These are phyloP conservation scores for Sebastes melanostomus DNA, from an alignment of 2,797 vertebrate species.

Conservation along the genomic window DNA sequence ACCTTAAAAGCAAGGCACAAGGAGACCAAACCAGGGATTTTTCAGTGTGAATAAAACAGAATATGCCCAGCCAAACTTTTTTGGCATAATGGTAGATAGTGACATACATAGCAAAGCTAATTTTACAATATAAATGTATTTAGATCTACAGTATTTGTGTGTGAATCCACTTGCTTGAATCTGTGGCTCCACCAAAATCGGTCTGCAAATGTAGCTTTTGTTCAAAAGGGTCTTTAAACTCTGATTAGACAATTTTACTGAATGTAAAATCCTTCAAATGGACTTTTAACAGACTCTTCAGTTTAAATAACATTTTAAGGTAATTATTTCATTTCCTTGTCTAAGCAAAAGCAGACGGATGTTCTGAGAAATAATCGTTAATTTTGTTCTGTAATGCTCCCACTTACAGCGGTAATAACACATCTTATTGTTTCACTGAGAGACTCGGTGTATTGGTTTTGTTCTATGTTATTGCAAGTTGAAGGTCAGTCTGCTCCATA, in stretches of 20 bases:
- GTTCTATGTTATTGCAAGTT: conserved; percentile 25
- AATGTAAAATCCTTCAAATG: conserved; percentile 5
- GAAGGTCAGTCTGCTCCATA: conserved; percentile 48
- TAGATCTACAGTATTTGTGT: background rate
- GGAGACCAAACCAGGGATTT: background rate
- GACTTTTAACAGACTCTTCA: conserved; percentile 19
- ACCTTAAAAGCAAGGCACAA: background rate
- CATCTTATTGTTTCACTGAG: conserved; percentile 29
- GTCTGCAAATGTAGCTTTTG: background rate
- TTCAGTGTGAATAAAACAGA: background rate
- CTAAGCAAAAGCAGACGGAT: background rate
- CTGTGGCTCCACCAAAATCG: background rate
- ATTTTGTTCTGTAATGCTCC: background rate
- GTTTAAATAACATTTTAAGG: background rate
- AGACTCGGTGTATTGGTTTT: conserved; percentile 4
- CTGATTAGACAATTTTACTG: background rate
- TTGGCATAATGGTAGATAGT: background rate
- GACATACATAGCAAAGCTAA: background rate
- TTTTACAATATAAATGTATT: background rate
- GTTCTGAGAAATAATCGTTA: background rate
- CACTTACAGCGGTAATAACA: background rate
- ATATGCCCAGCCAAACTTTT: too few relatives aligned
- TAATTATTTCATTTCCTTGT: background rate
- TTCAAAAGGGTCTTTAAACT: background rate
- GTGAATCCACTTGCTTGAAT: background rate